Percentiles rank a stretch among this genome's conserved stretches.
These are phyloP conservation scores for Rhyacichthys aspro DNA, from an alignment of 2,797 vertebrate genomes.

Conservation along the genomic window DNA sequence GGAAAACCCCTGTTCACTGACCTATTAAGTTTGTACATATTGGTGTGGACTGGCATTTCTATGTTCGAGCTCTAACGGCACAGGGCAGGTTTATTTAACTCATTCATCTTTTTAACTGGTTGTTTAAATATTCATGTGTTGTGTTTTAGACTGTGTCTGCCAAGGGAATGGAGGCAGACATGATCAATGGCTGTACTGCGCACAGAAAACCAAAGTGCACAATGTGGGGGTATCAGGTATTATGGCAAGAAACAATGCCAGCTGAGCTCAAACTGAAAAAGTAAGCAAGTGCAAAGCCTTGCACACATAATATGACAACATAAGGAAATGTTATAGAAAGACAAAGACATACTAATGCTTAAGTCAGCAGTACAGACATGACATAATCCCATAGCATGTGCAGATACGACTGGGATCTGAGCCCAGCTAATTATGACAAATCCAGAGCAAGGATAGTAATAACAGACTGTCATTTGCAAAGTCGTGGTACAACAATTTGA, in stretches of 20 bases:
- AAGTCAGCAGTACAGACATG: slow-evolving; percentile 27
- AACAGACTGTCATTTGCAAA: slow-evolving; percentile 54
- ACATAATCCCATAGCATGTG: slow-evolving; percentile 47
- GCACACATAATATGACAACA: background rate
- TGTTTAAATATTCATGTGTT: slow-evolving; percentile 78
- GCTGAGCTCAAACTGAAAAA: background rate
- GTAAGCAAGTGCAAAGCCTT: background rate
- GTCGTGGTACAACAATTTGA: slow-evolving; percentile 17
- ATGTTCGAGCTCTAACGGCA: slow-evolving; percentile 34
- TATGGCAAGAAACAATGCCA: slow-evolving; percentile 9
- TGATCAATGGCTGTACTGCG: slow-evolving; percentile 61
- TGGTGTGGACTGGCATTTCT: slow-evolving; percentile 39
- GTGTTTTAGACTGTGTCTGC: slow-evolving; percentile 57
- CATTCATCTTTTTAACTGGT: slow-evolving; percentile 77
- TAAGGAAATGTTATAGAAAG: slow-evolving; percentile 10
- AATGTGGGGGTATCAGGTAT: slow-evolving; percentile 27
- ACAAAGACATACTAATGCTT: slow-evolving; percentile 27
- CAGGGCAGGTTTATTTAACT: slow-evolving; percentile 68
- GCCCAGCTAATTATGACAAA: slow-evolving; percentile 67
- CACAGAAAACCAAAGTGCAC: slow-evolving; percentile 19
- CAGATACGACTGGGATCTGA: slow-evolving; percentile 56
- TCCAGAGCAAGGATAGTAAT: slow-evolving; percentile 48
- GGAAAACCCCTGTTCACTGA: slow-evolving; percentile 31
- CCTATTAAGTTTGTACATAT: slow-evolving; percentile 29
- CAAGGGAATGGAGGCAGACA: slow-evolving; percentile 36